Base-by-base conservation (phyloP, 37 sponge, comb jelly and placozoan species). In the Hormiphora californensis region DNA sequence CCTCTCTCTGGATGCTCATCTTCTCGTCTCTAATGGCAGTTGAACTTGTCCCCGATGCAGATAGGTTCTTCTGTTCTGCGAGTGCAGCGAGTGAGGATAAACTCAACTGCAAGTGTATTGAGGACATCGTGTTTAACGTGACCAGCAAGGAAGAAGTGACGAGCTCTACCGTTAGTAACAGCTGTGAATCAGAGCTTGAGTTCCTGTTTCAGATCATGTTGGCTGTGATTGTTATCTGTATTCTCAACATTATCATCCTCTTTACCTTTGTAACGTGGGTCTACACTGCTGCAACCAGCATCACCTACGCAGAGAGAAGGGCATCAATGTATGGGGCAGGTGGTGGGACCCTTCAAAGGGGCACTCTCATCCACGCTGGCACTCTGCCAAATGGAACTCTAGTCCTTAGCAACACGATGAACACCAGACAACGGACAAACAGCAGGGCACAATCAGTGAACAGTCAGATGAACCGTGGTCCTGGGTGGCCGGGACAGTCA, bases 341-440 rank as follows among this genome's bases (percentile, higher is more conserved):
- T 23, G 15, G 30, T 73, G 38, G 35, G 25, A 32, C 81, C 28
- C 9, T 33, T n/a, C 81, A 39, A 33, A 17, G 81, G 12, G 81
- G 81, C 46, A 73, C 81, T 4, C 35, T 73, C 0, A n/a, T n/a
- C n/a, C n/a, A n/a, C n/a, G n/a, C n/a, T n/a, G n/a, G n/a, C n/a
- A n/a, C n/a, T n/a, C n/a, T n/a, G n/a, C n/a, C n/a, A n/a, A 73
- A 40, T 19, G 43, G 81, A 43, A 43, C 81, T n/a, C 81, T 73
- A 33, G 81, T 73, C 41, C 81, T 73, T 1, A 19, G 46, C 46
- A 73, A 73, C 81, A 73, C 81, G 8, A 27, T 32, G 43, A 27
- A 8, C 27, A 21, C 38, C 7, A 25, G 11, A 40, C 5, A 9
- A 19, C 40, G 81, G 25, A 43, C 81, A 28, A 17, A n/a, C 0